Percentiles rank a stretch among this genome's conserved stretches.
Conservation (phyloP, 2,797 vertebrate genomes). For the Taenioides sp. region DNA sequence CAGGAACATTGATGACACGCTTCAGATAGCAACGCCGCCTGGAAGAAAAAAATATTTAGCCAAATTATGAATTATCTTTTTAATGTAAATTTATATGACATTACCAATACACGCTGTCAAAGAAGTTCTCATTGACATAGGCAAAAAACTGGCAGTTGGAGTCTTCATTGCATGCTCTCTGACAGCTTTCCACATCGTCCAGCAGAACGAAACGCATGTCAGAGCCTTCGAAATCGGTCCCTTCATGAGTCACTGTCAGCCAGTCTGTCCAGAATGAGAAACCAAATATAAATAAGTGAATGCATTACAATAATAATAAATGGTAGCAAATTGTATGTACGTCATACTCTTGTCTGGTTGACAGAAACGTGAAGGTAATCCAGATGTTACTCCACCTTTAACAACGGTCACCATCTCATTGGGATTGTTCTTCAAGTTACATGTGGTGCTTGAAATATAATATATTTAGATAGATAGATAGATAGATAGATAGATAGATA, state of each 20-base stretch:
- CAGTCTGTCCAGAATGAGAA: conserved; percentile 49
- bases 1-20: conserved; percentile 53
- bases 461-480: too few species aligned
- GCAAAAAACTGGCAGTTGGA: conserved; percentile 69
- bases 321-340: not conserved
- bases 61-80: not conserved
- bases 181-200: conserved; percentile 40
- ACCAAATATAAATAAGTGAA: not conserved
- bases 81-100: not conserved
- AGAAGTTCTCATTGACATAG: conserved; percentile 24
- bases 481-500: too few species aligned
- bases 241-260: conserved; percentile 17
- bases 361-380: conserved; percentile 52
- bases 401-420: not conserved
- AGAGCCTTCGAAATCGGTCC: conserved; percentile 34
- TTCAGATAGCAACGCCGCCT: conserved; percentile 67
- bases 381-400: conserved; percentile 37
- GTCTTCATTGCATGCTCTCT: conserved; percentile 48
- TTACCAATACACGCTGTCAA: rapidly evolving
- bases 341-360: conserved; percentile 37
- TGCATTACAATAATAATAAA: not conserved
- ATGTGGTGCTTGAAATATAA: conserved; percentile 23
- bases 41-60: conserved; percentile 4
- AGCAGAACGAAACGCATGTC: conserved; percentile 37
- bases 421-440: conserved; percentile 52